These are phyloP conservation scores for Heterodera filipjevi DNA, from an alignment of 2,888 invertebrate species.

Conservation along the genomic window DNA sequence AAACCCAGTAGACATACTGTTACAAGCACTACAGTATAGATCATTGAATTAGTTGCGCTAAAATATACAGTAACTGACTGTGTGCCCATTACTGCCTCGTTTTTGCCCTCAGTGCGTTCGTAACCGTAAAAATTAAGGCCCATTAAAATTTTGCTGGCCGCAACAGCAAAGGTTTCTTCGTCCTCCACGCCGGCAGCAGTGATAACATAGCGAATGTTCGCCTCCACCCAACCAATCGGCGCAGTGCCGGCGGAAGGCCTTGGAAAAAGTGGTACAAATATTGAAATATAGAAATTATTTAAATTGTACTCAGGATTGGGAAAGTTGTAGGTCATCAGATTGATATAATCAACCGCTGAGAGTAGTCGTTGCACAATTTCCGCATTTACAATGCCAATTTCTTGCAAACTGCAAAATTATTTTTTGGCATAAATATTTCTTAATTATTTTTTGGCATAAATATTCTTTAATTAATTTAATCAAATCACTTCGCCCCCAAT, in stretches of 20 bases:
- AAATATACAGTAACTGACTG: constrained; percentile 6
- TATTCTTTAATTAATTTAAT: background rate
- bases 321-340: constrained; percentile 62
- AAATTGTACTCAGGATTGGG: constrained; percentile 35
- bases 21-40: background rate
- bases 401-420: constrained; percentile 30
- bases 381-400: constrained; percentile 42
- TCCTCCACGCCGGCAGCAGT: constrained; percentile 20
- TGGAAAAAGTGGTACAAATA: background rate
- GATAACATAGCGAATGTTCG: constrained; percentile 38
- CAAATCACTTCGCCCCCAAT: constrained; percentile 35
- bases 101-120: constrained; percentile 37
- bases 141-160: constrained; percentile 44
- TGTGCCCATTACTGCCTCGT: constrained; percentile 44
- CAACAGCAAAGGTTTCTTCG: background rate
- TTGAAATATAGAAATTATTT: background rate
- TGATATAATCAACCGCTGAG: constrained; percentile 51
- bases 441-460: no score
- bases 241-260: constrained; percentile 48
- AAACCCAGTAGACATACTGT: background rate
- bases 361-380: constrained; percentile 41
- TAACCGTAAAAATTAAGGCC: constrained; percentile 59
- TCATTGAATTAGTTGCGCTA: no score
- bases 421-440: no score
- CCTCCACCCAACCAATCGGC: constrained; percentile 53